Conservation (phyloP, 2,797 vertebrate genomes). For the Hippopotamyrus pictus region DNA sequence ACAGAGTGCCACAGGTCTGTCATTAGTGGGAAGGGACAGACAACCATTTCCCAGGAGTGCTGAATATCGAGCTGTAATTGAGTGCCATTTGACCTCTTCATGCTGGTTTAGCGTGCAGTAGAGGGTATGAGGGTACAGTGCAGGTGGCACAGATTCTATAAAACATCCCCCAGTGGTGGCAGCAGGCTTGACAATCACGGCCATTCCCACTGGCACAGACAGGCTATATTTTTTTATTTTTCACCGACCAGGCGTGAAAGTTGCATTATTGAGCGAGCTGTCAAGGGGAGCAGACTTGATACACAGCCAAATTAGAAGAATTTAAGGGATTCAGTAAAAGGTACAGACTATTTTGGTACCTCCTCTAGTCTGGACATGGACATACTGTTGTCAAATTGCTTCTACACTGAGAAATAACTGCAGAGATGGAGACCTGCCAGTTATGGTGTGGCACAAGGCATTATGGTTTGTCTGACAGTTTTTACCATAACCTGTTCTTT, state of each 20-base stretch:
- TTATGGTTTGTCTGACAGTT: not conserved
- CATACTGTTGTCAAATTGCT: not conserved
- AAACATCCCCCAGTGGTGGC: not conserved
- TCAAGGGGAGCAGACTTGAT: not conserved
- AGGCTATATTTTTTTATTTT: not conserved
- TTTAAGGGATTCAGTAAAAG: not conserved
- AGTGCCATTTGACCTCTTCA: not conserved
- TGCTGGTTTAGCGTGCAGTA: not conserved
- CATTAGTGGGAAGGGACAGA: not conserved
- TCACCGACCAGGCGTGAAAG: not conserved
- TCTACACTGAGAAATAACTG: not conserved
- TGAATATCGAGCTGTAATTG: not conserved
- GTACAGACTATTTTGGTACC: not conserved
- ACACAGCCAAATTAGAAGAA: not conserved
- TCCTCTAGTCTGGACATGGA: not conserved
- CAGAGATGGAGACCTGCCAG: not conserved
- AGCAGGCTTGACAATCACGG: not conserved
- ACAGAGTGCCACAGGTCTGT: conserved; percentile 9
- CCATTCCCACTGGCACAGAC: not conserved
- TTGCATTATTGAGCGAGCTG: not conserved
- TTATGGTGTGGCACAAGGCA: not conserved
- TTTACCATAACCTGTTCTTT: not conserved
- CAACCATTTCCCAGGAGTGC: not conserved
- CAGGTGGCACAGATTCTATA: not conserved
- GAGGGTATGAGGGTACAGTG: not conserved